Evolutionary conservation across 2,888 invertebrate species (phyloP), one percentile per base, ranked within the genome.

Genomic region (Eilema sororculum): DNA sequence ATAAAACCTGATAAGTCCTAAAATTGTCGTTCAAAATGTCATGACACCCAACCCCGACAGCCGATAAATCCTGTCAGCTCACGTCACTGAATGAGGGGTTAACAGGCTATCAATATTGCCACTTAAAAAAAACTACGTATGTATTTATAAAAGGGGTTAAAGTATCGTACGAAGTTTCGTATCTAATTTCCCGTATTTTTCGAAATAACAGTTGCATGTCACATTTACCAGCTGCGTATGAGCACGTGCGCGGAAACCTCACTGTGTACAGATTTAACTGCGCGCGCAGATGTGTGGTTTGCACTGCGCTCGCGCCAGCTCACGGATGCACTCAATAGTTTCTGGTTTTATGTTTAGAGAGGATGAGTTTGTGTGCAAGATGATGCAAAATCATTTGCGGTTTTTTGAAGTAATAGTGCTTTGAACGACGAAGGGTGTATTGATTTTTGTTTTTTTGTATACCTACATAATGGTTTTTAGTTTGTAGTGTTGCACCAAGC

Each of bases 201-300:
- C 30, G 24, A 37, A 65, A 33, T 30, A 57, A 22, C 22, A 28
- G 37, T 24, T 22, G 57, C 13, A 59, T 41, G 28, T 62, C 46
- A 63, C 37, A 59, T 2, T 46, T 41, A 30, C 30, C 72, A 72
- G 72, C 72, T 72, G 72, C 58, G 3, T 16, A 8, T 4, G 12
- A 52, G 62, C 72, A 72, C 72, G 72, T 72, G 72, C 72, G 65
- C 68, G 66, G 68, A 72, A 68, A 61, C 65, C 46, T 65, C 57
- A 24, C 52, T 30, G 57, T 30, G 46, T 62, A 67, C 30, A 52
- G 71, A 68, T 68, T 72, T 72, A 68, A 61, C 41, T 61, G 68
- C 57, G 65, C 58, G 62, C 61, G 62, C 72, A 72, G 68, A 72
- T 72, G 72, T 72, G 72, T 37, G 68, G 65, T 72, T 30, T 65